Percentiles rank a stretch among this genome's conserved stretches.
Evolutionary conservation across 1,140 invertebrate genomes (phyloP).

Genomic region (Drosophila cardini): DNA sequence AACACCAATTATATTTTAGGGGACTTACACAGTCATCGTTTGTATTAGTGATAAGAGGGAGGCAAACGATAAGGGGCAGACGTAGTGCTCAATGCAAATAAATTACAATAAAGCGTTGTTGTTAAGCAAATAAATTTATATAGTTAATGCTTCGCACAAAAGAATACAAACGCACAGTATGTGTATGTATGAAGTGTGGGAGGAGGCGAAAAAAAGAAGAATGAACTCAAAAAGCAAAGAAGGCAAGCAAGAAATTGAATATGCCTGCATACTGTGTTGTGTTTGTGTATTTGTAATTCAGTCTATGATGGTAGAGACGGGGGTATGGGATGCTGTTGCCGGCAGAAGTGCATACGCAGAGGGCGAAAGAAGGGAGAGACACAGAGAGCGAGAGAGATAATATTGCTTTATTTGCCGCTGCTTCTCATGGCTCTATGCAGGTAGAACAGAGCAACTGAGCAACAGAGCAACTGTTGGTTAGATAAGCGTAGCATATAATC

Average conservation of each 20-base stretch:
- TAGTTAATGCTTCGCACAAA: slow-evolving; percentile 18
- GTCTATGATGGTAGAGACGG: not conserved
- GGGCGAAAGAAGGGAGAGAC: not conserved
- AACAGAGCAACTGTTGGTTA: slow-evolving; percentile 31
- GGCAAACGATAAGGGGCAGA: not conserved
- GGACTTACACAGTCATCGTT: slow-evolving; percentile 5
- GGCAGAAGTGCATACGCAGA: slow-evolving; percentile 21
- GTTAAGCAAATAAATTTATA: slow-evolving; percentile 55
- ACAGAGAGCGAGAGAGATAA: slow-evolving; percentile 11
- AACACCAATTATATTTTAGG: slow-evolving; percentile 5
- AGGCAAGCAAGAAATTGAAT: slow-evolving; percentile 44
- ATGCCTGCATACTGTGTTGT: slow-evolving; percentile 42
- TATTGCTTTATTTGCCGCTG: slow-evolving; percentile 35
- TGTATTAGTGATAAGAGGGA: slow-evolving; percentile 13
- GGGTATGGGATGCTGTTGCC: slow-evolving; percentile 6
- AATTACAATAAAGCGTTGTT: slow-evolving; percentile 47
- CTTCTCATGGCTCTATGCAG: slow-evolving; percentile 40
- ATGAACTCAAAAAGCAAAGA: slow-evolving; percentile 5
- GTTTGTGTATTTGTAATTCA: slow-evolving; percentile 3
- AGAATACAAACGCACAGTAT: not conserved
- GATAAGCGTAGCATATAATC: slow-evolving; percentile 40
- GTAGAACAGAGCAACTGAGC: slow-evolving; percentile 28
- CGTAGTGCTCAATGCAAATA: slow-evolving; percentile 19
- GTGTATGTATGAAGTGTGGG: too few species aligned
- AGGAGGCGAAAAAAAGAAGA: slow-evolving; percentile 6